These are phyloP conservation scores for Hemithea aestivaria DNA, from an alignment of 2,888 invertebrate species.

Conservation along the genomic window DNA sequence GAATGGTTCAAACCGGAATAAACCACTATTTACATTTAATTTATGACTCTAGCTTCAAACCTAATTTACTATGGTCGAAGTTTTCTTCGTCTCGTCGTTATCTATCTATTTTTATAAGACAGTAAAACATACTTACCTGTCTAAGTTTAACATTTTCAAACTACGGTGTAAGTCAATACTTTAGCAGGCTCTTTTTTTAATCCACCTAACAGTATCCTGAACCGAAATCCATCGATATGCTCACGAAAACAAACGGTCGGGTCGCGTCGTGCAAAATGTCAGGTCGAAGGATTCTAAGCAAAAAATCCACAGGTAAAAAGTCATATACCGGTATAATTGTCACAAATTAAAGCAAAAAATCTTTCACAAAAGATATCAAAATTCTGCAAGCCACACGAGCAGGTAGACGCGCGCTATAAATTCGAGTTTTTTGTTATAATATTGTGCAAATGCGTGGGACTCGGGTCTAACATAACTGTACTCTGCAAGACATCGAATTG, in stretches of 20 bases:
- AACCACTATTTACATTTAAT: too few species aligned
- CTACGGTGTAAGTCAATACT: conserved; percentile 34
- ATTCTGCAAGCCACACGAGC: conserved; percentile 79
- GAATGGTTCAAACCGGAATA: too few species aligned
- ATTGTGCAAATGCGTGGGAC: conserved; percentile 77
- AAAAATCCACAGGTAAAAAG: conserved; percentile 76
- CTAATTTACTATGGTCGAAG: too few species aligned
- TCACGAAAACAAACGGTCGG: conserved; percentile 65
- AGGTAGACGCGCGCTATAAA: conserved; percentile 69
- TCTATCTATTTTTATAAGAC: too few species aligned
- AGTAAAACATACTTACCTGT: too few species aligned
- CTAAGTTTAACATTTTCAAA: too few species aligned
- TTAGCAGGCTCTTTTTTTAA: conserved; percentile 33
- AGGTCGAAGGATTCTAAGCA: conserved; percentile 51
- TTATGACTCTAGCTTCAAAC: too few species aligned
- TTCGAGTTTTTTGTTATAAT: conserved; percentile 55
- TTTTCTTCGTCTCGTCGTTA: too few species aligned
- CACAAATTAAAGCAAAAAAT: conserved; percentile 78
- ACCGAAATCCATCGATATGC: conserved; percentile 46
- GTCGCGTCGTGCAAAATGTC: conserved; percentile 67
- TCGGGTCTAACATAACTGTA: conserved; percentile 66
- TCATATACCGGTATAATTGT: conserved; percentile 79
- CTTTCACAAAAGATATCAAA: conserved; percentile 74
- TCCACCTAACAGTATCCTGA: conserved; percentile 50
- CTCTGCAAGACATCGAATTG: conserved; percentile 45